phyloP scores from a whole-genome alignment of 2,888 invertebrate species.

The Eulithis testata region DNA sequence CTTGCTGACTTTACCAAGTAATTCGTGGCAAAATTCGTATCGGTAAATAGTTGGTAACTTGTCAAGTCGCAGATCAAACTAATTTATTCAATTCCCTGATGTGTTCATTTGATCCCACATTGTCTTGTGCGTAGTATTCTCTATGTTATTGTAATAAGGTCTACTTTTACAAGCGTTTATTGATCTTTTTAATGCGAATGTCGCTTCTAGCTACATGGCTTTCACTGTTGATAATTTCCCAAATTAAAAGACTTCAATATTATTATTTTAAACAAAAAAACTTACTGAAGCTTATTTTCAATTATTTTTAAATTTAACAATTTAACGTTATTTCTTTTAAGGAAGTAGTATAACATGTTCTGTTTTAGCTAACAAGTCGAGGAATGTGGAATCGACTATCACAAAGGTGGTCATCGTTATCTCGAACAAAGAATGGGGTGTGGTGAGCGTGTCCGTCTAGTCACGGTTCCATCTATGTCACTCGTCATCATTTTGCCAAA shows the following conservation, averaged over 20 bases:
- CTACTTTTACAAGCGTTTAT: no score
- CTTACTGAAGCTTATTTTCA: no score
- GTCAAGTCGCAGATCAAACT: background rate
- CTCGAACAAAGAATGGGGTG: slow-evolving; percentile 41
- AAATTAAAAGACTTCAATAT: no score
- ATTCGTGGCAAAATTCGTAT: background rate
- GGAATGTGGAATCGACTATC: slow-evolving; percentile 32
- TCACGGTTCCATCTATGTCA: slow-evolving; percentile 17
- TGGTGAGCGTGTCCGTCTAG: slow-evolving; percentile 25
- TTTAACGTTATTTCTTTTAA: no score
- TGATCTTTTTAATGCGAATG: no score
- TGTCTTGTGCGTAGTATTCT: background rate
- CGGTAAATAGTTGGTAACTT: background rate
- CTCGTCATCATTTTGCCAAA: background rate
- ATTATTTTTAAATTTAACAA: no score
- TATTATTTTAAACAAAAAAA: no score
- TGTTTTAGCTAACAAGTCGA: slow-evolving; percentile 25
- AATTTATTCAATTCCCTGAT: background rate
- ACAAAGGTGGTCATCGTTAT: slow-evolving; percentile 41
- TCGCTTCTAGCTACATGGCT: no score
- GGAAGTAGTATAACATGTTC: slow-evolving; percentile 6
- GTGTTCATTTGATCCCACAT: background rate
- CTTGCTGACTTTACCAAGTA: background rate
- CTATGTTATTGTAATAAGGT: no score
- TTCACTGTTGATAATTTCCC: no score